Evolutionary conservation across 2,888 invertebrate genomes (phyloP).

Genomic region (Diloba caeruleocephala): DNA sequence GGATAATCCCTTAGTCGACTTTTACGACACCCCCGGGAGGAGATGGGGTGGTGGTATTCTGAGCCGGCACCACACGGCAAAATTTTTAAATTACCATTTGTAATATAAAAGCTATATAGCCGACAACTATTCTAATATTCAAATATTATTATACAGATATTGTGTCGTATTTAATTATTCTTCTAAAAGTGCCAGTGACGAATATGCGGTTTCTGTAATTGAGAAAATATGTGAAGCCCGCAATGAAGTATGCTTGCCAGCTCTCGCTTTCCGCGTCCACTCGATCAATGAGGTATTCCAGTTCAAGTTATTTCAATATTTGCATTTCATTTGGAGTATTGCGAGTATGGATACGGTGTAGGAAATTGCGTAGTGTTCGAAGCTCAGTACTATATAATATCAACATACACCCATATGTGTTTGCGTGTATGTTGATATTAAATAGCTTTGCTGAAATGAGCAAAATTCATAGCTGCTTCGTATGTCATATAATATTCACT

Average conservation of each 20-base stretch:
- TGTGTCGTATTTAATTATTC: slow-evolving; percentile 54
- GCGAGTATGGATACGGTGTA: not conserved
- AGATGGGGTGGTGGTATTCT: no score
- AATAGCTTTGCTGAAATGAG: not conserved
- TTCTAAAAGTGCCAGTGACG: slow-evolving; percentile 53
- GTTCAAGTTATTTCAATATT: slow-evolving; percentile 47
- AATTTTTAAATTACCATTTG: not conserved
- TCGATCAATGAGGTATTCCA: slow-evolving; percentile 55
- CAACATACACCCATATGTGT: no score
- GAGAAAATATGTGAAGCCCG: slow-evolving; percentile 65
- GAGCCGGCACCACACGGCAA: no score
- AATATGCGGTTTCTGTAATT: slow-evolving; percentile 57
- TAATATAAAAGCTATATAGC: no score
- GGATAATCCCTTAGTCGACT: no score
- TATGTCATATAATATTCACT: no score
- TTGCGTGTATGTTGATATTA: no score
- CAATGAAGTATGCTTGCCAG: slow-evolving; percentile 62
- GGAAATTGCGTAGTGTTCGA: slow-evolving; percentile 12
- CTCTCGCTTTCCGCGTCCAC: slow-evolving; percentile 51
- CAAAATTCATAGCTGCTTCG: not conserved
- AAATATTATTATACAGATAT: slow-evolving; percentile 14
- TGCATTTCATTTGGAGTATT: slow-evolving; percentile 39
- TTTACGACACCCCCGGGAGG: no score
- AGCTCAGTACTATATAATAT: not conserved
- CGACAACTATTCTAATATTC: no score